phyloP scores from a whole-genome alignment of 2,113 vertebrate species.

The Chauna torquata region DNA sequence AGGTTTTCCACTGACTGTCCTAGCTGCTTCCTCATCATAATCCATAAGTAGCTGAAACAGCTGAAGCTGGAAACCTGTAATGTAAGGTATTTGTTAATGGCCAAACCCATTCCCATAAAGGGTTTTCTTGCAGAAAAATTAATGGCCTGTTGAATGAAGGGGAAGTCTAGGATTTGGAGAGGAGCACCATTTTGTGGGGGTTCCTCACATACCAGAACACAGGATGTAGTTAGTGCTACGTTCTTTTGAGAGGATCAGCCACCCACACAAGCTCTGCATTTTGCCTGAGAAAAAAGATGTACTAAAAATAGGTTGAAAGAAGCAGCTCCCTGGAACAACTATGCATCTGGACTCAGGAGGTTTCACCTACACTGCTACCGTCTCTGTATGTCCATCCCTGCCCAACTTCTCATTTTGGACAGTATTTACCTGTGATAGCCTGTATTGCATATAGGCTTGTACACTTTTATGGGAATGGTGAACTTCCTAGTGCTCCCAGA shows the following conservation, averaged over 20 bases:
- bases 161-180: neutral
- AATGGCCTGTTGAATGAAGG: neutral
- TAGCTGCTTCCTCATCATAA: neutral
- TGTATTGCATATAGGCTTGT: fast-evolving
- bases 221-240: neutral
- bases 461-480: neutral
- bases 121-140: neutral
- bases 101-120: neutral
- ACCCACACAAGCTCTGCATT: neutral
- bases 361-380: neutral
- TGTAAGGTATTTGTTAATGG: neutral
- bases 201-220: neutral
- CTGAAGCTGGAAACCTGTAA: neutral
- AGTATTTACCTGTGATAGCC: neutral
- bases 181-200: neutral
- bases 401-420: neutral
- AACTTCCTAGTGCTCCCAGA: neutral
- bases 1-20: neutral
- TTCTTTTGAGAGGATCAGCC: neutral
- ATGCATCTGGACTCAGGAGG: neutral
- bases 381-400: neutral
- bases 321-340: neutral
- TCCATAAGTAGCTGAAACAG: neutral
- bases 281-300: neutral
- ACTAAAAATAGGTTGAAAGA: neutral